Conservation (phyloP, 2,113 vertebrate genomes). For the Xiphias gladius region DNA sequence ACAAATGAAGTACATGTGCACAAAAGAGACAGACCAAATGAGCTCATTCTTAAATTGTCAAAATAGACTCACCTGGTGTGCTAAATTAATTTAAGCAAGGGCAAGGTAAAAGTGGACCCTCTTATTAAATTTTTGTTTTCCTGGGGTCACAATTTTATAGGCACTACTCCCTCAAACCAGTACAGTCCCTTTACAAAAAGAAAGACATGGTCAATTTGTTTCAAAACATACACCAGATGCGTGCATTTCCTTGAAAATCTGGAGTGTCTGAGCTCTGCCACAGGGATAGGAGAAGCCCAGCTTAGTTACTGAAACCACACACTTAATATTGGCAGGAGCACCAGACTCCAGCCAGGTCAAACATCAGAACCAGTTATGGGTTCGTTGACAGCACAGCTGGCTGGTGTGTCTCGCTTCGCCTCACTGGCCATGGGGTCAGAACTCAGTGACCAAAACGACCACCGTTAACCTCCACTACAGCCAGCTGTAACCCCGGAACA, state of each 20-base stretch:
- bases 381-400: constrained; percentile 92
- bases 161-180: neutral
- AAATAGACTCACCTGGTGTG: neutral
- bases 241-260: constrained; percentile 11
- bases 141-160: neutral
- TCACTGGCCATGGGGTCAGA: constrained; percentile 88
- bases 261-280: constrained; percentile 7
- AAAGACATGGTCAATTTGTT: constrained; percentile 11
- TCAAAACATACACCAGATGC: neutral
- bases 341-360: constrained; percentile 20
- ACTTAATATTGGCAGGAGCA: constrained; percentile 33
- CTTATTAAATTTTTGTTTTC: neutral
- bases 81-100: neutral
- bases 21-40: neutral
- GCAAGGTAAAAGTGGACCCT: neutral
- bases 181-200: constrained; percentile 5
- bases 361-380: constrained; percentile 53
- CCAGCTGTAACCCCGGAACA: constrained; percentile 68
- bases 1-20: neutral
- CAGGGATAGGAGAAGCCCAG: constrained; percentile 7
- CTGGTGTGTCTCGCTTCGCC: constrained; percentile 83
- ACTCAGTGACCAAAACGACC: constrained; percentile 84
- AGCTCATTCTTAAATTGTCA: neutral
- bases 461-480: constrained; percentile 81
- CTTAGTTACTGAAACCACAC: constrained; percentile 38